These are phyloP conservation scores for Zaprionus capensis DNA, from an alignment of 1,140 invertebrate species.

Conservation along the genomic window DNA sequence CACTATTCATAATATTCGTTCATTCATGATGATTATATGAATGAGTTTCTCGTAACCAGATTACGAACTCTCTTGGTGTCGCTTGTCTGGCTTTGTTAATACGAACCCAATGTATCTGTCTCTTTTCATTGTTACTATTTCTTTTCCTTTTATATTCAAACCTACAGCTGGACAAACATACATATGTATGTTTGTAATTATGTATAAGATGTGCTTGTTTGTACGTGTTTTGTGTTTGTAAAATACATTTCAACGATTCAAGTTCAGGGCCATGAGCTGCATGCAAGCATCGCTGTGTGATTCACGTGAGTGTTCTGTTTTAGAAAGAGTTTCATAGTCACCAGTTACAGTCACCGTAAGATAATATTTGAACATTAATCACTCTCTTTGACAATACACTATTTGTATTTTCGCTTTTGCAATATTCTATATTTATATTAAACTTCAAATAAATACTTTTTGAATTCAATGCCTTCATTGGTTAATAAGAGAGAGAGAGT, in stretches of 20 bases:
- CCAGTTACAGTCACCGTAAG: background rate
- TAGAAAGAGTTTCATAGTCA: conserved; percentile 1
- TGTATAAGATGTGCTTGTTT: background rate
- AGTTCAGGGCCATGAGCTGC: conserved; percentile 42
- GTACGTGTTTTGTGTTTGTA: conserved; percentile 5
- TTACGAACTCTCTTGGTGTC: conserved; percentile 13
- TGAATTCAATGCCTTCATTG: too few species aligned
- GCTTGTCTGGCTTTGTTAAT: background rate
- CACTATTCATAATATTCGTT: conserved; percentile 5
- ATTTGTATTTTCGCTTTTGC: too few species aligned
- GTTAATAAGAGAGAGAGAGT: too few species aligned
- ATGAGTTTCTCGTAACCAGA: conserved; percentile 22
- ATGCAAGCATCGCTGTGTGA: background rate
- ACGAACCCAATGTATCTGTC: background rate
- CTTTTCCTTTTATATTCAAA: background rate
- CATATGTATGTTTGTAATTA: conserved; percentile 1
- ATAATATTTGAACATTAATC: background rate
- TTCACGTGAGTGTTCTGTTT: conserved; percentile 2
- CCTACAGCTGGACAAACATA: background rate
- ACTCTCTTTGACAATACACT: background rate
- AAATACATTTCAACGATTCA: conserved; percentile 19
- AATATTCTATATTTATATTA: too few species aligned
- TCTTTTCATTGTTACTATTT: background rate
- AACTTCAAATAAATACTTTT: too few species aligned
- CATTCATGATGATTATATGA: conserved; percentile 4